Evolutionary conservation across 1,140 invertebrate genomes (phyloP).

Genomic region (Drosophila lacteicornis): DNA sequence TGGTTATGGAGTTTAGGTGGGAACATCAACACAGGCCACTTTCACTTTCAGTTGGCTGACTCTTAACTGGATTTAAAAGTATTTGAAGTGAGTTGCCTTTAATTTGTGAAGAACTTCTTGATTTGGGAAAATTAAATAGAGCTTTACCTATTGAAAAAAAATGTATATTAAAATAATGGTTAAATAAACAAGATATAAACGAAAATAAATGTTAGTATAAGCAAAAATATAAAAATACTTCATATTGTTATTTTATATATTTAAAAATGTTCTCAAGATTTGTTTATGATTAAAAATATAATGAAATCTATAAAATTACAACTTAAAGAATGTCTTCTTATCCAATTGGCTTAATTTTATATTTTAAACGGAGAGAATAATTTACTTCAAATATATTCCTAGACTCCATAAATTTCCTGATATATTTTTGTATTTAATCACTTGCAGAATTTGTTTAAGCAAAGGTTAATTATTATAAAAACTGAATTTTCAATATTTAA

Average conservation of each 20-base stretch:
- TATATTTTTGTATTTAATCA: neutral
- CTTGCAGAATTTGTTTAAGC: neutral
- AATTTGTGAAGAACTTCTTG: neutral
- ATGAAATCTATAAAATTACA: no score
- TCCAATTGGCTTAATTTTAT: no score
- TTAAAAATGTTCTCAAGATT: no score
- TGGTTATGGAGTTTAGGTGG: slow-evolving; percentile 2
- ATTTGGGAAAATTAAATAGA: neutral
- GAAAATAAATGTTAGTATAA: neutral
- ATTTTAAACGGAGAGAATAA: no score
- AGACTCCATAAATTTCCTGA: neutral
- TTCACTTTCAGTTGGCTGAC: slow-evolving; percentile 3
- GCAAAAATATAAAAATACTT: no score
- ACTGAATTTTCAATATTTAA: neutral
- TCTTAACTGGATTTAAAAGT: neutral
- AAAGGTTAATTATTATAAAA: neutral
- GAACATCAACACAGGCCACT: slow-evolving; percentile 10
- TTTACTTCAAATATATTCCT: no score
- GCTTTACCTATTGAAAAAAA: neutral
- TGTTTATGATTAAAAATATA: no score
- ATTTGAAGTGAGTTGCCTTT: neutral
- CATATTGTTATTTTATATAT: no score
- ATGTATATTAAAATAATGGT: no score
- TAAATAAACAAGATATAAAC: neutral
- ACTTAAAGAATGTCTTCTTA: no score